These are phyloP conservation scores for Setophaga petechia DNA, from an alignment of 2,113 vertebrate species.

Conservation along the genomic window DNA sequence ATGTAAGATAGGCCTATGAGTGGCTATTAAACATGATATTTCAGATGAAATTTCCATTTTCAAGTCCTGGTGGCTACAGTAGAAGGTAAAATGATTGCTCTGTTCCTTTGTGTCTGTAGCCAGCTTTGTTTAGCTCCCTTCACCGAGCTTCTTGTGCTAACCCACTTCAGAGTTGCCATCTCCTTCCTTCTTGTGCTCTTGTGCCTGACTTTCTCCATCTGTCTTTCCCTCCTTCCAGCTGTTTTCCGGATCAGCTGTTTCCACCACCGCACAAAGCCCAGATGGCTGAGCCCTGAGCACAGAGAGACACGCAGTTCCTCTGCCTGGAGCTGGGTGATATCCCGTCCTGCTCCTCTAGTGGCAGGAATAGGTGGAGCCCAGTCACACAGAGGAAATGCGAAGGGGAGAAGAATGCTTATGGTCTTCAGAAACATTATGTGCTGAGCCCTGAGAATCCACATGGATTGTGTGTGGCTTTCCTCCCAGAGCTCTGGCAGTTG, in stretches of 20 bases:
- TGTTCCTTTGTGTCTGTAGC: neutral
- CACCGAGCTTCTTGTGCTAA: neutral
- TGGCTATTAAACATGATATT: neutral
- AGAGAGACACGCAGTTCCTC: neutral
- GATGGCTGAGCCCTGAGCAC: neutral
- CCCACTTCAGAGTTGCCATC: neutral
- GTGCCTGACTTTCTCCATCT: neutral
- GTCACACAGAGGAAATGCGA: neutral
- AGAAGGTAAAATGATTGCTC: neutral
- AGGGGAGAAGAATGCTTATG: neutral
- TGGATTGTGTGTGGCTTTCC: neutral
- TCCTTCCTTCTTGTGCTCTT: neutral
- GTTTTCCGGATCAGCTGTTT: conserved; percentile 7
- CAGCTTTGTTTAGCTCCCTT: neutral
- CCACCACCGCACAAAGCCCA: neutral
- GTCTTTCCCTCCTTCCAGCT: conserved; percentile 12
- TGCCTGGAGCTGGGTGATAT: neutral
- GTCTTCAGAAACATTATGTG: neutral
- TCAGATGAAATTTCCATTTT: neutral
- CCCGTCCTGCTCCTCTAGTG: neutral
- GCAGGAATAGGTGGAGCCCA: neutral
- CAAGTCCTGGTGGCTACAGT: neutral
- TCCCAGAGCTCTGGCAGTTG: neutral
- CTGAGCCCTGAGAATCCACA: neutral
- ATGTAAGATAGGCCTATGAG: neutral